phyloP scores from a whole-genome alignment of 2,113 vertebrate species.

The Arenaria interpres region DNA sequence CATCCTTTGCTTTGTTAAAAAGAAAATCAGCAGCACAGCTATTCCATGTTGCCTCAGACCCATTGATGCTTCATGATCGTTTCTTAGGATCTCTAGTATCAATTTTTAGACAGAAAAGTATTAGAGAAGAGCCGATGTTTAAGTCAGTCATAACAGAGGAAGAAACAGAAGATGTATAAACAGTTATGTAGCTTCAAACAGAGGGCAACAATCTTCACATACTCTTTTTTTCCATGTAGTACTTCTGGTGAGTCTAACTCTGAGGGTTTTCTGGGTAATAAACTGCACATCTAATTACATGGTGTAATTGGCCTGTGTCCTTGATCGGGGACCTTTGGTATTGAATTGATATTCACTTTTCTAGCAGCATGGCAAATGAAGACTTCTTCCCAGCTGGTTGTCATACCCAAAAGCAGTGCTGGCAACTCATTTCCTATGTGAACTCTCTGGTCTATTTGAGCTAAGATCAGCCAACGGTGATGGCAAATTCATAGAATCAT shows the following conservation, averaged over 20 bases:
- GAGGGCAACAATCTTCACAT: not conserved
- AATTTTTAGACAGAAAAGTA: not conserved
- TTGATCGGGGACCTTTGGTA: not conserved
- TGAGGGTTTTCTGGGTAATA: not conserved
- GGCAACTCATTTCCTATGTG: not conserved
- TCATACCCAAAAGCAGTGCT: not conserved
- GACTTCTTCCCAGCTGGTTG: not conserved
- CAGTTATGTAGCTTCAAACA: not conserved
- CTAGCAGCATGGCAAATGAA: not conserved
- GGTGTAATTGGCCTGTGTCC: not conserved
- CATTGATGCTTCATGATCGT: fast-evolving
- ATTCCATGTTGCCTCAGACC: not conserved
- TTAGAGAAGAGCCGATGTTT: not conserved
- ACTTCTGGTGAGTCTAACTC: not conserved
- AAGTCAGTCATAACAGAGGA: not conserved
- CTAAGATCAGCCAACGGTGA: not conserved
- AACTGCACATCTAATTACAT: not conserved
- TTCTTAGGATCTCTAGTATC: not conserved
- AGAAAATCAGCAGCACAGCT: not conserved
- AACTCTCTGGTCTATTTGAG: fast-evolving
- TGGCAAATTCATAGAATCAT: not conserved
- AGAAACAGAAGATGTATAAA: not conserved
- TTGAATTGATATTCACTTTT: not conserved
- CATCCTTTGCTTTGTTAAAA: not conserved
- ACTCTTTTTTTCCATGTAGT: not conserved